These are phyloP conservation scores for Sinocyclocheilus grahami DNA, from an alignment of 2,113 vertebrate genomes.

Conservation along the genomic window DNA sequence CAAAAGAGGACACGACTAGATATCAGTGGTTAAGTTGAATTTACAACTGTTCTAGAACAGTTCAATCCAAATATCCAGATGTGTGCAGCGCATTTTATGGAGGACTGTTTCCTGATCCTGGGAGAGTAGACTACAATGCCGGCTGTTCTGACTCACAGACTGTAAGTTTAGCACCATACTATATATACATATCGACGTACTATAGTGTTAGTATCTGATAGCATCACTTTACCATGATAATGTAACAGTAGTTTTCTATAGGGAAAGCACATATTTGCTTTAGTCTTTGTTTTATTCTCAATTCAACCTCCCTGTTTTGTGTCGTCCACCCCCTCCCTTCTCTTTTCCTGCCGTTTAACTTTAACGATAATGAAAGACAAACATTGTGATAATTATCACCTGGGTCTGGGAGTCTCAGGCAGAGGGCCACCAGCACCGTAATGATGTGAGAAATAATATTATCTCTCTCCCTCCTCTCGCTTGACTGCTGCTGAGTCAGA, in stretches of 20 bases:
- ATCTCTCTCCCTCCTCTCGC: conserved; percentile 67
- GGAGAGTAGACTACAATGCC: no score
- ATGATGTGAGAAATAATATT: conserved; percentile 82
- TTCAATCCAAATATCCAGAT: no score
- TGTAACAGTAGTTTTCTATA: background rate
- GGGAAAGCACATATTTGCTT: conserved; percentile 15
- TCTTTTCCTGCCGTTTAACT: conserved; percentile 62
- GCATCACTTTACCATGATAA: background rate
- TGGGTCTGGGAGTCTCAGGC: conserved; percentile 65
- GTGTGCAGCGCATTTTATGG: no score
- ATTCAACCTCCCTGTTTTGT: background rate
- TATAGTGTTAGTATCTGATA: background rate
- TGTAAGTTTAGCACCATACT: background rate
- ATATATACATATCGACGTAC: background rate
- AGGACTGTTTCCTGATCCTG: no score
- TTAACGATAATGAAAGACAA: conserved; percentile 77
- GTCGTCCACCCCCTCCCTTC: background rate
- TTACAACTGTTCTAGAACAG: no score
- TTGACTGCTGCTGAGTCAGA: conserved; percentile 74
- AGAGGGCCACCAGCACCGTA: conserved; percentile 55
- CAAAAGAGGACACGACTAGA: no score
- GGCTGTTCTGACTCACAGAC: no score
- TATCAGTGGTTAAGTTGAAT: no score
- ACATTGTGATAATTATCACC: conserved; percentile 73
- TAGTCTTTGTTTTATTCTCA: conserved; percentile 34